Evolutionary conservation across 2,888 invertebrate genomes (phyloP).

Genomic region (Rhyacophila evoluta): DNA sequence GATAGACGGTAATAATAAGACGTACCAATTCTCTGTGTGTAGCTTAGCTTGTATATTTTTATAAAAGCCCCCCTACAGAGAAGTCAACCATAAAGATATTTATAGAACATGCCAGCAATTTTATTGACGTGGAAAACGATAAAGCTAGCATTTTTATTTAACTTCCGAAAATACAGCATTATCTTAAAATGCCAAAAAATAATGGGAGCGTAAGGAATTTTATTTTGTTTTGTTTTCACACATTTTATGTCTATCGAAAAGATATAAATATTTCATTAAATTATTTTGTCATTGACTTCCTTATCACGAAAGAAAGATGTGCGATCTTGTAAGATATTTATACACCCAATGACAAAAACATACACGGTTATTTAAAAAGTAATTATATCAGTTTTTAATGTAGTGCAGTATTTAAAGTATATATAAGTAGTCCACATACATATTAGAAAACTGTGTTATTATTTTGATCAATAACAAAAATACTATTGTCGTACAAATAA

Average conservation of each 20-base stretch:
- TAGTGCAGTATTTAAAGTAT: too few relatives aligned
- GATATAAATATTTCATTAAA: neutral
- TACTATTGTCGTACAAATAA: too few relatives aligned
- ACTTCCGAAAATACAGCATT: conserved; percentile 2
- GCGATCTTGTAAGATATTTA: too few relatives aligned
- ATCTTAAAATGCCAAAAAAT: neutral
- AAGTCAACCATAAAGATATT: conserved; percentile 2
- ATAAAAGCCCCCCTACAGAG: neutral
- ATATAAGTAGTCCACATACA: too few relatives aligned
- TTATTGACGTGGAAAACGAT: neutral
- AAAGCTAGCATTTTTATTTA: neutral
- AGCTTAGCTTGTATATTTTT: neutral
- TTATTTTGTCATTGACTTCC: neutral
- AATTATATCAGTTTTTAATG: too few relatives aligned
- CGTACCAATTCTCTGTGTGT: neutral
- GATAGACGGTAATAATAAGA: too few relatives aligned
- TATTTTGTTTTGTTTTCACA: neutral
- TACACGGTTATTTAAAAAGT: too few relatives aligned
- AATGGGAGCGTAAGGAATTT: neutral
- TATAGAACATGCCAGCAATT: neutral
- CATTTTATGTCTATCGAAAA: neutral
- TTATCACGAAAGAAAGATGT: too few relatives aligned
- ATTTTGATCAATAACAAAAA: too few relatives aligned
- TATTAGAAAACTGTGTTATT: too few relatives aligned
- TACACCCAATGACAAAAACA: too few relatives aligned